Evolutionary conservation across 2,797 vertebrate species (phyloP).

Genomic region (Lindbergichthys nudifrons): DNA sequence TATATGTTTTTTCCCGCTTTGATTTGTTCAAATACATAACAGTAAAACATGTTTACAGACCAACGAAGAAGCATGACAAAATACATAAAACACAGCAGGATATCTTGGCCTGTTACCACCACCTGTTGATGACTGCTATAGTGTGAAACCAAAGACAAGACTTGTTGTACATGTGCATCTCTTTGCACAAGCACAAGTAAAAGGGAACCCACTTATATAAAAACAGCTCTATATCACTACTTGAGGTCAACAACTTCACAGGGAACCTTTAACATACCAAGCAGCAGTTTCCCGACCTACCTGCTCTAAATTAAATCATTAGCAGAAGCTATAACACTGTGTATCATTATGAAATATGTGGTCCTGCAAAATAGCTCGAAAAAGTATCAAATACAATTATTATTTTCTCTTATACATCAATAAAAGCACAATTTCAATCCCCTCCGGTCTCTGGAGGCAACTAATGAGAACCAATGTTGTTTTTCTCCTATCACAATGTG

Average conservation of each 20-base stretch:
- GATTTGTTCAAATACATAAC: neutral
- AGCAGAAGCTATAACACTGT: neutral
- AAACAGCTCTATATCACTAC: neutral
- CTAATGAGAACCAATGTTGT: slow-evolving; percentile 18
- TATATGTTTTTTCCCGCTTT: neutral
- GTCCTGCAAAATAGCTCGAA: neutral
- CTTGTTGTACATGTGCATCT: no score
- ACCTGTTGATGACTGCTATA: no score
- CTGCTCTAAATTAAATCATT: slow-evolving; percentile 8
- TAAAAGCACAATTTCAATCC: neutral
- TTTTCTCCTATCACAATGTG: slow-evolving; percentile 26
- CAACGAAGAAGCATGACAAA: neutral
- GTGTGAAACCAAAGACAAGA: no score
- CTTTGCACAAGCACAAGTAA: no score
- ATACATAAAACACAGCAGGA: neutral
- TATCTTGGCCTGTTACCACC: neutral
- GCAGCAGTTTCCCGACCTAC: neutral
- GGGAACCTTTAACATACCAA: neutral
- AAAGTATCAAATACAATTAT: neutral
- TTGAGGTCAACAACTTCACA: neutral
- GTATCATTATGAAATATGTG: neutral
- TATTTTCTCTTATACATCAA: neutral
- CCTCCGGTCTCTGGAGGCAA: neutral
- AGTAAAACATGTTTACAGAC: neutral
- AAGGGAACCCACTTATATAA: no score